Percentiles rank a stretch among this genome's conserved stretches.
Evolutionary conservation across 2,113 vertebrate genomes (phyloP).

Genomic region (human): GRCh38 chr12:78389001-78389500

Average conservation of each 20-base stretch:
- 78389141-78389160: background rate
- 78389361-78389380: background rate
- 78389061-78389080: background rate
- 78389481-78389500: conserved; percentile 20
- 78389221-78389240: background rate
- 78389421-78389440: conserved; percentile 56
- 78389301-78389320: background rate
- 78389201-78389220: background rate
- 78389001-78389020: background rate
- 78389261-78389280: background rate
- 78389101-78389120: background rate
- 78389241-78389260: background rate
- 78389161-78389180: background rate
- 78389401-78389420: conserved; percentile 52
- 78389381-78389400: conserved; percentile 44
- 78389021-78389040: background rate
- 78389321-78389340: background rate
- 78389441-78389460: conserved; percentile 43
- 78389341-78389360: background rate
- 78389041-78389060: background rate
- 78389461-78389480: conserved; percentile 58
- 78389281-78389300: background rate
- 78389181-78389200: background rate
- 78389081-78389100: background rate
- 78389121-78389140: background rate